Evolutionary conservation across 1,140 invertebrate species (phyloP).

Genomic region (Spodoptera litura): DNA sequence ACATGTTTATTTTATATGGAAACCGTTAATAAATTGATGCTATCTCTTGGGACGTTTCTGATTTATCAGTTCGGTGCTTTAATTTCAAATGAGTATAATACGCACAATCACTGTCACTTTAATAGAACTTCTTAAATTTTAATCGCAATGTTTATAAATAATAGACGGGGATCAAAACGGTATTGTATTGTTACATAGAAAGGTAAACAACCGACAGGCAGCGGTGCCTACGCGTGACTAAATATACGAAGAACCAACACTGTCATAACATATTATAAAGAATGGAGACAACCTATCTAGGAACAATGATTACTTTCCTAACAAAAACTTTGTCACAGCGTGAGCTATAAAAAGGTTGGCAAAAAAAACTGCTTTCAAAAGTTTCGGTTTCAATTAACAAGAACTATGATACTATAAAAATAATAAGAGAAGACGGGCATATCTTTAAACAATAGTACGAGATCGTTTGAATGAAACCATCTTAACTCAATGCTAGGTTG

Average conservation of each 20-base stretch:
- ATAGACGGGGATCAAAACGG: conserved; percentile 17
- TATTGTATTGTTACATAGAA: conserved; percentile 43
- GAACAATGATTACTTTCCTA: conserved; percentile 52
- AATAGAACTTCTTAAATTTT: background rate
- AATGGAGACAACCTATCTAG: conserved; percentile 56
- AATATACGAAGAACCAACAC: conserved; percentile 55
- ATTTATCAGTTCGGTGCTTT: background rate
- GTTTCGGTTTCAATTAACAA: background rate
- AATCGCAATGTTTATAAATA: background rate
- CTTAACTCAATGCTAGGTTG: conserved; percentile 37
- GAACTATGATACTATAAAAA: background rate
- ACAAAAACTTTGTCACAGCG: conserved; percentile 35
- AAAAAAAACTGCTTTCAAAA: conserved; percentile 14
- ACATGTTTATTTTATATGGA: conserved; percentile 4
- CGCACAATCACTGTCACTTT: conserved; percentile 16
- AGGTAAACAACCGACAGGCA: conserved; percentile 68
- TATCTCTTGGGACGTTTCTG: background rate
- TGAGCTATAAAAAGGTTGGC: conserved; percentile 3
- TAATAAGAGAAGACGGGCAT: conserved; percentile 20
- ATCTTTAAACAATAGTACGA: conserved; percentile 5
- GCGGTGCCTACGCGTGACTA: conserved; percentile 76
- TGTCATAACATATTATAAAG: conserved; percentile 52
- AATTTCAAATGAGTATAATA: background rate
- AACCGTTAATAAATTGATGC: background rate
- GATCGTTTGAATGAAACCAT: conserved; percentile 42